Evolutionary conservation across 2,113 vertebrate species (phyloP), one percentile per base, ranked within the genome.

Genomic region (Helogale parvula): DNA sequence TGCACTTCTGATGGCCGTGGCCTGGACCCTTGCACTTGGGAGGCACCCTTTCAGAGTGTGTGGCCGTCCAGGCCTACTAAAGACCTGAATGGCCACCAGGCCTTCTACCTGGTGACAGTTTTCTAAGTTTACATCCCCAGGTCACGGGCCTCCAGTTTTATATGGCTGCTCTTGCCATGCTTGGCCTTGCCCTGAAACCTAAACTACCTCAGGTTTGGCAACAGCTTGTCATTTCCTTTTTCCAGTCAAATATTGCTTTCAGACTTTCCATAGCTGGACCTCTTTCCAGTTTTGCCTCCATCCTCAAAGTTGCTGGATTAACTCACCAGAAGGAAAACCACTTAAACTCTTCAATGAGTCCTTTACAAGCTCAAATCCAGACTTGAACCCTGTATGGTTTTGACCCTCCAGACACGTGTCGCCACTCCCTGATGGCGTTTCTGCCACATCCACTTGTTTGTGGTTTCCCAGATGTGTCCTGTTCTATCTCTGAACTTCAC

Each of bases 401-500:
- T 45, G 66, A 35, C 57, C 25, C 21, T 60, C 11, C n/a, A 15
- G 47, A 54, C 25, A 3, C 13, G 5, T 63, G 57, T 35, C 16
- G 3, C 88, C 1, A 27, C 35, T 15, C 16, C 27, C 47, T 2
- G 41, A 45, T 1, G 52, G 31, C 35, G 10, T 2, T 14, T 14
- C 10, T 6, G 76, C 79, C 16, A 14, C 2, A 0, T 11, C 17
- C 25, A 0, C 4, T 1, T 29, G 7, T 33, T 1, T 17, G 31
- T 1, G 5, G 69, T 0, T 21, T 7, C 45, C 54, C 7, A 4
- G 35, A 2, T 0, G 3, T 2, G 7, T 8, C 12, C 0, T 11
- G 29, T 27, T 41, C 54, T 71, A 14, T 45, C 50, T n/a, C 38
- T 2, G 2, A 16, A 2, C 35, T 29, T 27, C 15, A 15, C 25